Percentiles rank a stretch among this genome's conserved stretches.
phyloP scores from a whole-genome alignment of 2,113 vertebrate species.

The Mus pahari region DNA sequence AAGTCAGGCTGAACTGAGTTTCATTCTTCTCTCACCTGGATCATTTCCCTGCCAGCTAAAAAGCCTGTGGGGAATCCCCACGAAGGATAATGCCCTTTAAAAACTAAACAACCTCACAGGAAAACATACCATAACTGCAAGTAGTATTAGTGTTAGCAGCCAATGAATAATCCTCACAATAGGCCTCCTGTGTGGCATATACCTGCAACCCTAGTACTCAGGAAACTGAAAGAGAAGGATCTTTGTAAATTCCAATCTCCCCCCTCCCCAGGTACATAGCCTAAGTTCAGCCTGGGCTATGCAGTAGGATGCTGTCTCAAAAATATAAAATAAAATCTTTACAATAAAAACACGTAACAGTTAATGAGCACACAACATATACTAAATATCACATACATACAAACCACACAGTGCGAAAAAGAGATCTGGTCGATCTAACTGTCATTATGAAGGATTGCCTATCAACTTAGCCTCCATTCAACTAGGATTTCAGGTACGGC shows the following conservation, averaged over 20 bases:
- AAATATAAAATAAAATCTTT: background rate
- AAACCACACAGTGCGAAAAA: background rate
- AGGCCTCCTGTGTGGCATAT: background rate
- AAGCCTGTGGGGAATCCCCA: background rate
- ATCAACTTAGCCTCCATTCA: background rate
- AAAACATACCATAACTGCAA: slow-evolving; percentile 44
- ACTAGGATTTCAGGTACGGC: background rate
- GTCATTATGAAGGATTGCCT: background rate
- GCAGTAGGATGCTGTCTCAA: background rate
- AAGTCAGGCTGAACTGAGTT: background rate
- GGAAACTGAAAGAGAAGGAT: background rate
- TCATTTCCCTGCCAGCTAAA: background rate
- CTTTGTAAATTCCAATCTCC: background rate
- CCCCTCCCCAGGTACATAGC: too few species aligned
- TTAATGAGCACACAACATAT: background rate
- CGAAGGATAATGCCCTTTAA: background rate
- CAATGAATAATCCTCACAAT: slow-evolving; percentile 31
- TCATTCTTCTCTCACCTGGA: background rate
- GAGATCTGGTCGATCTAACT: background rate
- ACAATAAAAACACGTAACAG: slow-evolving; percentile 4
- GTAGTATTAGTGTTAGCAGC: background rate
- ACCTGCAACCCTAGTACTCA: background rate
- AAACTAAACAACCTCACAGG: background rate
- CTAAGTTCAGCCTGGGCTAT: background rate
- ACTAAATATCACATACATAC: background rate